These are phyloP conservation scores for Manduca sexta DNA, from an alignment of 1,140 invertebrate species.

Conservation along the genomic window DNA sequence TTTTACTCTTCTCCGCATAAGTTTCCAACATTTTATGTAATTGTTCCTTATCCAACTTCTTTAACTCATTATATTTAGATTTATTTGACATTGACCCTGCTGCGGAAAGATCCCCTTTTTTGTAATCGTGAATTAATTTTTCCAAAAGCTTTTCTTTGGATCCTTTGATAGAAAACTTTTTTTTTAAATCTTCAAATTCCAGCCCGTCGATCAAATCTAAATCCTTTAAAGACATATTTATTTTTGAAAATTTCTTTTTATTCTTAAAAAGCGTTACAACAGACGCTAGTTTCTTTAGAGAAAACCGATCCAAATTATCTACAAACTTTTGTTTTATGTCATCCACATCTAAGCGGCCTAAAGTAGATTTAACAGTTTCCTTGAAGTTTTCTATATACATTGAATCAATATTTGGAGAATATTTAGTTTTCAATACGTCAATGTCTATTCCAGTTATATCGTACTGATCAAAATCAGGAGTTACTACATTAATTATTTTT, in stretches of 20 bases:
- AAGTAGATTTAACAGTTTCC: too few relatives aligned
- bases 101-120: slow-evolving; percentile 26
- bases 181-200: slow-evolving; percentile 13
- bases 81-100: slow-evolving; percentile 16
- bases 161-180: slow-evolving; percentile 20
- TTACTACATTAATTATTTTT: slow-evolving; percentile 17
- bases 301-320: background rate
- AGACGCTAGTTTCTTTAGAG: background rate
- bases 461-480: slow-evolving; percentile 20
- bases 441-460: slow-evolving; percentile 23
- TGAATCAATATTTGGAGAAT: too few relatives aligned
- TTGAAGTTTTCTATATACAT: too few relatives aligned
- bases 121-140: slow-evolving; percentile 28
- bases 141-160: slow-evolving; percentile 24
- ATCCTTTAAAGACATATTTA: slow-evolving; percentile 9
- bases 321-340: slow-evolving; percentile 20
- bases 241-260: slow-evolving; percentile 9
- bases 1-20: slow-evolving; percentile 20
- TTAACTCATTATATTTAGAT: slow-evolving; percentile 15
- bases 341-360: slow-evolving; percentile 12
- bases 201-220: slow-evolving; percentile 10
- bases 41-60: slow-evolving; percentile 23
- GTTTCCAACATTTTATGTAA: slow-evolving; percentile 23
- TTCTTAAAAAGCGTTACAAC: slow-evolving; percentile 1
- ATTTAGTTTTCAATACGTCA: slow-evolving; percentile 17